Percentiles rank a stretch among this genome's conserved stretches.
Conservation (phyloP, 2,113 vertebrate species). For the Antigone vipio region DNA sequence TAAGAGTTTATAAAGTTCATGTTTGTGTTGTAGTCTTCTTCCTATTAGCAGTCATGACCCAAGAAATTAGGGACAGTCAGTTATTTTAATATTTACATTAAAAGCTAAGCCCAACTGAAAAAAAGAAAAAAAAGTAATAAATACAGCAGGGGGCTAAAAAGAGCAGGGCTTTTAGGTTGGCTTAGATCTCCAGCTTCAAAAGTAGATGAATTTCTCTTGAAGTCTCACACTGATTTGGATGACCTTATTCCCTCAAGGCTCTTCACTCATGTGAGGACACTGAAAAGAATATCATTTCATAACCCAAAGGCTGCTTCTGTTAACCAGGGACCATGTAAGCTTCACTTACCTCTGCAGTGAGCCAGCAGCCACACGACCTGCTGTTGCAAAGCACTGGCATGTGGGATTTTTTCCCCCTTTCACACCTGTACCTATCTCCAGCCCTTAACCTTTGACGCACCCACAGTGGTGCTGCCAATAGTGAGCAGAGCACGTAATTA, state of each 20-base stretch:
- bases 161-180: neutral
- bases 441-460: neutral
- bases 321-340: neutral
- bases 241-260: neutral
- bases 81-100: neutral
- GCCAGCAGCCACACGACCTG: neutral
- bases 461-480: neutral
- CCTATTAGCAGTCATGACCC: neutral
- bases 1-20: slow-evolving; percentile 9
- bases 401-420: neutral
- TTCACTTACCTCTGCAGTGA: neutral
- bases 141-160: neutral
- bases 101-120: neutral
- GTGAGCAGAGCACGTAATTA: neutral
- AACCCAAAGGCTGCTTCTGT: neutral
- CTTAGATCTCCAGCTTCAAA: slow-evolving; percentile 17
- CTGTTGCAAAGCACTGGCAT: neutral
- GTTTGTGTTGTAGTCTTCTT: neutral
- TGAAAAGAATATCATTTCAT: neutral
- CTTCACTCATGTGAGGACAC: neutral
- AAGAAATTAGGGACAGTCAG: neutral
- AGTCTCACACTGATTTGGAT: neutral
- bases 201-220: neutral
- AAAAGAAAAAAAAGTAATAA: neutral
- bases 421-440: neutral